Evolutionary conservation across 2,113 vertebrate genomes (phyloP).

Genomic region (Eulacestoma nigropectus): DNA sequence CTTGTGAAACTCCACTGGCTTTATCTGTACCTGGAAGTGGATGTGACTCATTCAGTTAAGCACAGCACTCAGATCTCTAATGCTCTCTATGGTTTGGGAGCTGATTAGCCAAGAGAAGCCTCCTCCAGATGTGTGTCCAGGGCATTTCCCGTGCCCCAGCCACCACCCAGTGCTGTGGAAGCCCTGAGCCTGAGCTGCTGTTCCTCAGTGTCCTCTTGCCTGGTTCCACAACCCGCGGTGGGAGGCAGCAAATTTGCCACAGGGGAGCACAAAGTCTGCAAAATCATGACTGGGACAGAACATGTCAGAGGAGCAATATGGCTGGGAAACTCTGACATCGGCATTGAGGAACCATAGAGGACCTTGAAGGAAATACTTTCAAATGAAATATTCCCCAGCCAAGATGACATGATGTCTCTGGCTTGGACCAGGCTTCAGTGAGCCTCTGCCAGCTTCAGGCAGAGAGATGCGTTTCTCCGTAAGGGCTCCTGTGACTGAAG

Average conservation of each 20-base stretch:
- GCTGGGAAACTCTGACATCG: background rate
- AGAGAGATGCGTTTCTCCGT: background rate
- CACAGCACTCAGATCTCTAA: background rate
- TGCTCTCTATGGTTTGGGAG: background rate
- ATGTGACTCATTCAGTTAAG: background rate
- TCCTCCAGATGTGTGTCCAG: background rate
- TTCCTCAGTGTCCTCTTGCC: rapidly evolving
- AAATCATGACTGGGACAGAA: background rate
- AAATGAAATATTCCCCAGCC: background rate
- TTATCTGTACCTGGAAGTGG: conserved; percentile 17
- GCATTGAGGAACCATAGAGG: background rate
- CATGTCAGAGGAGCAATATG: background rate
- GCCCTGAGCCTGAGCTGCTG: background rate
- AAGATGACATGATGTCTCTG: background rate
- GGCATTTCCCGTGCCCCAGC: background rate
- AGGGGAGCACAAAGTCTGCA: background rate
- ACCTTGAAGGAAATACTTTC: background rate
- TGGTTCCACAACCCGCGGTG: rapidly evolving
- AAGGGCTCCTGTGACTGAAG: background rate
- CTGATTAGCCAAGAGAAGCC: background rate
- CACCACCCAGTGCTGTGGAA: rapidly evolving
- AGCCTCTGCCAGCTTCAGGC: background rate
- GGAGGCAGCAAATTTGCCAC: background rate
- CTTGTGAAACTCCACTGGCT: background rate
- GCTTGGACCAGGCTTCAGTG: background rate